Base-by-base conservation (phyloP, 2,888 invertebrate species). In the Polyommatus icarus region DNA sequence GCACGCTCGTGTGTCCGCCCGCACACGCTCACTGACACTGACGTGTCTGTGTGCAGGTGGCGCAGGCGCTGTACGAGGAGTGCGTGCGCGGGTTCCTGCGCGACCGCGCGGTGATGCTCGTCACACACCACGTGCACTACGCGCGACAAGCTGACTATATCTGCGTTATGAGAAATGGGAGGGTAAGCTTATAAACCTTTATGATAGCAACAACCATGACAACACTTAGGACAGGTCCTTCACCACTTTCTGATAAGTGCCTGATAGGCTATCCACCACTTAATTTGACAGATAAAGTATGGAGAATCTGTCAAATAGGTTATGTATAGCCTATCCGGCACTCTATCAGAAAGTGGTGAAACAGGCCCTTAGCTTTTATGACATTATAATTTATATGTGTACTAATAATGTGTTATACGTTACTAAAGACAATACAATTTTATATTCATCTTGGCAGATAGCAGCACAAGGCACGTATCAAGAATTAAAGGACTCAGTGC, bases 51-150 rank as follows among this genome's bases (percentile, higher is more conserved):
- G 20, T 75, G 15, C 80, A 93, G 93, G 93, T 93, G 2, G 95
- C 95, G 0, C 91, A 94, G 78, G 95, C 95, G 72, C 91, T 96
- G 4, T 96, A 95, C 87, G 95, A 95, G 71, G 94, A 95, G 85
- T 96, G 96, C 80, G 91, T 96, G 50, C 90, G 91, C 0, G 94
- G 94, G 0, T 92, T 94, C 82, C 89, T 96, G 0, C 90, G 93
- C 5, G 91, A 94, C 78, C 92, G 93, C 79, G 94, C 95, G 0
- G 89, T 94, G 0, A 92, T 96, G 12, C 86, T 96, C 36, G 95
- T 96, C 71, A 96, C 96, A 0, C 96, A 96, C 82, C 96, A 96
- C 83, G 92, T 96, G 40, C 96, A 96, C 83, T 96, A 95, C 86
- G 91, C 95, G 0, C 82, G 87, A 1, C 87, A 90, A 57, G 94